Conservation (phyloP, 2,797 vertebrate genomes). For the Danio albolineatus region DNA sequence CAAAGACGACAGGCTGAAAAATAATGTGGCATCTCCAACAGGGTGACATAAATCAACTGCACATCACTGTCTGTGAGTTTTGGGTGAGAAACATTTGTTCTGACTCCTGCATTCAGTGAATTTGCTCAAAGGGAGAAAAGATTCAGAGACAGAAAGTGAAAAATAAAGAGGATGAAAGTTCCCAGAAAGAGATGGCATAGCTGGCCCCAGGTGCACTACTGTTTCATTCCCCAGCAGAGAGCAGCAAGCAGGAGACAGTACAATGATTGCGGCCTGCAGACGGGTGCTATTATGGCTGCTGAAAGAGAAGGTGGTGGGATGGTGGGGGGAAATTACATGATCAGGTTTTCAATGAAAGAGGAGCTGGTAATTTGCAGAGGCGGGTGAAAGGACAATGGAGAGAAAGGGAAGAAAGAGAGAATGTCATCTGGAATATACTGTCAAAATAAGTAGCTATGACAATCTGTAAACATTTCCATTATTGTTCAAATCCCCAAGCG, state of each 20-base stretch:
- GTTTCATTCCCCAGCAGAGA: conserved; percentile 34
- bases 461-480: conserved; percentile 50
- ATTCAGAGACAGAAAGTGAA: conserved; percentile 5
- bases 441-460: conserved; percentile 26
- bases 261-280: conserved; percentile 59
- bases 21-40: conserved; percentile 4
- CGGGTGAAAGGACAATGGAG: conserved; percentile 18
- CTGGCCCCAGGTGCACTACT: conserved; percentile 49
- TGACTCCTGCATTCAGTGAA: conserved; percentile 24
- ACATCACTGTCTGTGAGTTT: conserved; percentile 26
- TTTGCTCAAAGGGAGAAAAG: conserved; percentile 38
- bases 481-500: conserved; percentile 55
- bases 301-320: conserved; percentile 31
- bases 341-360: conserved; percentile 58
- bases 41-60: conserved; percentile 38
- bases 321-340: conserved; percentile 50
- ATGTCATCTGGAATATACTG: conserved; percentile 30
- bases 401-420: conserved; percentile 3
- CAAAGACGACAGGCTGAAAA: conserved; percentile 31
- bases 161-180: conserved; percentile 40
- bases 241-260: conserved; percentile 17
- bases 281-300: conserved; percentile 55
- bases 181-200: neutral
- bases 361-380: conserved; percentile 52
- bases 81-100: conserved; percentile 51